Evolutionary conservation across 2,113 vertebrate species (phyloP).

Genomic region (Capreolus pygargus): DNA sequence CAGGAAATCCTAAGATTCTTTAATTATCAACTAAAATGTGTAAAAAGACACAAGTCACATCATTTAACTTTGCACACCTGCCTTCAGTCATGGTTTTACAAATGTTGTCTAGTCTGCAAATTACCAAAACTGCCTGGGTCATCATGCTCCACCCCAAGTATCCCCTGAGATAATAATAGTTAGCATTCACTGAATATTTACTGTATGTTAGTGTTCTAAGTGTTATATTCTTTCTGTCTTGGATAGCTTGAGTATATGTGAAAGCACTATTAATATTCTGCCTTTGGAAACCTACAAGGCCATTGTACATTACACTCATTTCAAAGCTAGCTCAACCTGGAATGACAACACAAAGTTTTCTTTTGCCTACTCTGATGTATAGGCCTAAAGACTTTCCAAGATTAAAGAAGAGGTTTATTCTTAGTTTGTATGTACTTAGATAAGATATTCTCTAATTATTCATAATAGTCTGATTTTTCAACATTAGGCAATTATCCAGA

Average conservation of each 20-base stretch:
- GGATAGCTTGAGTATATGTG: not conserved
- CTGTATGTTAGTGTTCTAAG: not conserved
- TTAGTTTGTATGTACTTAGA: constrained; percentile 2
- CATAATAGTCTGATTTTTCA: not conserved
- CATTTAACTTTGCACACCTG: not conserved
- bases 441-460: not conserved
- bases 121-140: not conserved
- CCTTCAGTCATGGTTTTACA: not conserved
- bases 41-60: not conserved
- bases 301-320: not conserved
- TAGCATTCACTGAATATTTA: not conserved
- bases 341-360: not conserved
- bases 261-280: not conserved
- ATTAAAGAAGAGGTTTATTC: not conserved
- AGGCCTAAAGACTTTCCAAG: not conserved
- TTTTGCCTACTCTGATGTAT: not conserved
- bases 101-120: not conserved
- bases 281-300: not conserved
- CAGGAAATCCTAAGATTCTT: not conserved
- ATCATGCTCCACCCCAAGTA: not conserved
- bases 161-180: not conserved
- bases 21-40: not conserved
- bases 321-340: not conserved
- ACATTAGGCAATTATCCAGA: constrained; percentile 64
- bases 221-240: not conserved